Evolutionary conservation across 1,140 invertebrate species (phyloP).

Genomic region (Patella vulgata): DNA sequence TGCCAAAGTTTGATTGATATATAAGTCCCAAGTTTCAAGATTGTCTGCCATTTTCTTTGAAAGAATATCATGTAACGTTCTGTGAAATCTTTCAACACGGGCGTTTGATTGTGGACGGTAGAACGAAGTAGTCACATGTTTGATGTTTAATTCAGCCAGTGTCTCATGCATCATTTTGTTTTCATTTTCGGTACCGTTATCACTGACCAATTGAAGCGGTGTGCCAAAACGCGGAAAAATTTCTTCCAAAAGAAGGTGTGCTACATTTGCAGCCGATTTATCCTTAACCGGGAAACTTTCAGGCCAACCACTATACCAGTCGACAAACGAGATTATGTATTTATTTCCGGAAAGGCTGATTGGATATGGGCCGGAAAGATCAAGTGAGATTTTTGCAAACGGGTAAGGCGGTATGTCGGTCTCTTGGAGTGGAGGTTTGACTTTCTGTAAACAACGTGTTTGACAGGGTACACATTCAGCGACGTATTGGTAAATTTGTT

Average conservation of each 20-base stretch:
- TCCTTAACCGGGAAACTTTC: slow-evolving; percentile 25
- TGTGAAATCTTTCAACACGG: slow-evolving; percentile 13
- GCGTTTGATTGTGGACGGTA: slow-evolving; percentile 18
- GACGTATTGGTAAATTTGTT: slow-evolving; percentile 2
- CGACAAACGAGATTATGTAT: slow-evolving; percentile 25
- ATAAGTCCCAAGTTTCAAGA: slow-evolving; percentile 12
- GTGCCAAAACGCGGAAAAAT: slow-evolving; percentile 9
- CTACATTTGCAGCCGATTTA: slow-evolving; percentile 15
- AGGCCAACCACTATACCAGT: slow-evolving; percentile 15
- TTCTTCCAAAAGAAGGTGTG: slow-evolving; percentile 9
- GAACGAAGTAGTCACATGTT: slow-evolving; percentile 10
- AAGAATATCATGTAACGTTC: slow-evolving; percentile 6
- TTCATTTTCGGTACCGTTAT: no score
- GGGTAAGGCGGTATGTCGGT: slow-evolving; percentile 17
- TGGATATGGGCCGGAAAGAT: slow-evolving; percentile 33
- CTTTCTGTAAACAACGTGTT: neutral
- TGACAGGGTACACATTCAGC: slow-evolving; percentile 28
- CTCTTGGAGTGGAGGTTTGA: slow-evolving; percentile 13
- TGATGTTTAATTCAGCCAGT: slow-evolving; percentile 10
- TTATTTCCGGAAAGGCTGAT: slow-evolving; percentile 19
- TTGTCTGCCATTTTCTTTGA: no score
- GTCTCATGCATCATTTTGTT: no score
- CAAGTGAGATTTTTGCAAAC: slow-evolving; percentile 23
- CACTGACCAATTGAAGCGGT: no score
- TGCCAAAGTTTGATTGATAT: slow-evolving; percentile 18